Evolutionary conservation across 2,797 vertebrate species (phyloP).

Genomic region (Premnoplex brunnescens): DNA sequence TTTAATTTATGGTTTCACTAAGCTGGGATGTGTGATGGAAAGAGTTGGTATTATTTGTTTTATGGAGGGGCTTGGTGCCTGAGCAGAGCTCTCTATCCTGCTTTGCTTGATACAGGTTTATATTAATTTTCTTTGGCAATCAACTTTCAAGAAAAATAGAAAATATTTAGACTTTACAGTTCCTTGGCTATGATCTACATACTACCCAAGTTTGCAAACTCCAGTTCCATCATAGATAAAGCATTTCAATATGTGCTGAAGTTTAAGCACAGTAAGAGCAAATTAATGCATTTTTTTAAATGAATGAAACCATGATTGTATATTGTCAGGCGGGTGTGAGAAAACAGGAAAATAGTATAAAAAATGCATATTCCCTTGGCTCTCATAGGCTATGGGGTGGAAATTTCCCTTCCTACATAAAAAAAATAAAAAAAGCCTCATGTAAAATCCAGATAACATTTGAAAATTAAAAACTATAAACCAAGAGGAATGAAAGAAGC

Average conservation of each 20-base stretch:
- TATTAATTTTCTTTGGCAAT: background rate
- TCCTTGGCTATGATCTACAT: background rate
- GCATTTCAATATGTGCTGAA: background rate
- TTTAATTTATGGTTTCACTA: background rate
- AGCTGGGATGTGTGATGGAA: background rate
- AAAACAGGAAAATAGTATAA: background rate
- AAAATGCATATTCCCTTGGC: background rate
- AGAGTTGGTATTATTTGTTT: background rate
- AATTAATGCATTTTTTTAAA: background rate
- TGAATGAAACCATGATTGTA: background rate
- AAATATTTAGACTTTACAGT: background rate
- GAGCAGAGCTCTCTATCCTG: background rate
- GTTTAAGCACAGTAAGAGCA: background rate
- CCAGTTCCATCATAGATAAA: background rate
- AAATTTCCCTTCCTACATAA: background rate
- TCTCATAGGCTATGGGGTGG: background rate
- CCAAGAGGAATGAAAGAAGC: constrained; percentile 6
- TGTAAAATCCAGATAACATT: constrained; percentile 21
- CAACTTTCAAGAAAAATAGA: background rate
- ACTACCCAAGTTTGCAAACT: background rate
- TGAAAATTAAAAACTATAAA: constrained; percentile 51
- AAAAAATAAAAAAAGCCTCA: background rate
- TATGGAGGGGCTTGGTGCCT: background rate
- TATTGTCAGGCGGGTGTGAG: background rate
- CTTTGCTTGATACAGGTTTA: background rate